phyloP scores from a whole-genome alignment of 2,888 invertebrate species.

The Apomyelois bistriatella region DNA sequence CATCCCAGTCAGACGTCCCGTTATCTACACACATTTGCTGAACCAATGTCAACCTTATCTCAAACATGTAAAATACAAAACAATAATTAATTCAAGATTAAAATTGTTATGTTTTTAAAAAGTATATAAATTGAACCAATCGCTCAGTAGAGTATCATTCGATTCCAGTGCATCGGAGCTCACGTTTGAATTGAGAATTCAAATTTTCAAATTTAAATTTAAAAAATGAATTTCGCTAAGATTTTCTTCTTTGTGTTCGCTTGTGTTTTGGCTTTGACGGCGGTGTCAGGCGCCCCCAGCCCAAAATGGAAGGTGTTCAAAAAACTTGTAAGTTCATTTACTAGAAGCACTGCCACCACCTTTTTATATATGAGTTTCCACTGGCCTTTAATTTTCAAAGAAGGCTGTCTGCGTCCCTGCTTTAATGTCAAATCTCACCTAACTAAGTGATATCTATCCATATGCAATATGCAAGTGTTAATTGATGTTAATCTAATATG shows the following conservation, averaged over 20 bases:
- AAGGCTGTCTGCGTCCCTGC: no score
- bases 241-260: constrained; percentile 44
- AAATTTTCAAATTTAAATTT: constrained; percentile 1
- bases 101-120: not conserved
- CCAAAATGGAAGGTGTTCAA: constrained; percentile 49
- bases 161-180: not conserved
- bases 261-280: constrained; percentile 33
- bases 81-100: not conserved
- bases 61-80: not conserved
- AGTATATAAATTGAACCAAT: not conserved
- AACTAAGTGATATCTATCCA: no score
- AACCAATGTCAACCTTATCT: not conserved
- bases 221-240: constrained; percentile 42
- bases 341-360: no score
- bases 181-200: not conserved
- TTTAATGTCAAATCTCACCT: no score
- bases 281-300: constrained; percentile 36
- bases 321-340: constrained; percentile 43
- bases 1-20: not conserved
- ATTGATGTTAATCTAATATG: no score
- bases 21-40: not conserved
- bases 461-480: no score
- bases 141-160: not conserved
- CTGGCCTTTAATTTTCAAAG: no score
- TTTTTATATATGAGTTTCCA: no score